Evolutionary conservation across 1,140 invertebrate species (phyloP).

Genomic region (Drosophila cardini): DNA sequence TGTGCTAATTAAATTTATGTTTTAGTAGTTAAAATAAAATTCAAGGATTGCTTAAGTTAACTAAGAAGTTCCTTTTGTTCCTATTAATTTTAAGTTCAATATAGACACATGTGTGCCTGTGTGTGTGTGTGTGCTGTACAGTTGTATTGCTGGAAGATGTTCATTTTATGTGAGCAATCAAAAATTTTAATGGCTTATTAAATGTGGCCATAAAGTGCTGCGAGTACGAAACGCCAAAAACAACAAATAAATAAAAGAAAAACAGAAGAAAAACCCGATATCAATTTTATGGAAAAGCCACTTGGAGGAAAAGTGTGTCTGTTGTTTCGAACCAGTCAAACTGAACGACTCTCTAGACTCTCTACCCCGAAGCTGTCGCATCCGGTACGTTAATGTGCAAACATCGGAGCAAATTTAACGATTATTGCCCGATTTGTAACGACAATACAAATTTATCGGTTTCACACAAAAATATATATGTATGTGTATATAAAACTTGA

Average conservation of each 20-base stretch:
- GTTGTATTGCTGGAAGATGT: constrained; percentile 40
- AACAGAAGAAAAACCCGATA: background rate
- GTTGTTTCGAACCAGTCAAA: constrained; percentile 1
- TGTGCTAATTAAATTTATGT: background rate
- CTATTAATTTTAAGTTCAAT: background rate
- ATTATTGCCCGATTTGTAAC: constrained; percentile 49
- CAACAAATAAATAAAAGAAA: constrained; percentile 45
- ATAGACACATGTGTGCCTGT: constrained; percentile 38
- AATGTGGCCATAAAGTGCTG: constrained; percentile 68
- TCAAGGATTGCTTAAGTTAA: background rate
- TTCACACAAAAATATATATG: constrained; percentile 17
- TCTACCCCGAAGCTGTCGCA: constrained; percentile 23
- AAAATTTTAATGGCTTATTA: constrained; percentile 80
- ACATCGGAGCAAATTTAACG: constrained; percentile 59
- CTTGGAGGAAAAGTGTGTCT: background rate
- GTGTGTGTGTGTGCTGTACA: too few species aligned
- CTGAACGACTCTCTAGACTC: background rate
- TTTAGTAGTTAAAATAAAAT: background rate
- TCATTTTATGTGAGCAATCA: constrained; percentile 71
- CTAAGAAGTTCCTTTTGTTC: background rate
- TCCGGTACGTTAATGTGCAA: constrained; percentile 54
- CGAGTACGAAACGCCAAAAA: constrained; percentile 20
- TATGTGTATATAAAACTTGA: background rate
- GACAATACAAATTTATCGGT: constrained; percentile 50
- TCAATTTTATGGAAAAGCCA: constrained; percentile 38